phyloP scores from a whole-genome alignment of 2,888 invertebrate species.

The Eulithis testata region DNA sequence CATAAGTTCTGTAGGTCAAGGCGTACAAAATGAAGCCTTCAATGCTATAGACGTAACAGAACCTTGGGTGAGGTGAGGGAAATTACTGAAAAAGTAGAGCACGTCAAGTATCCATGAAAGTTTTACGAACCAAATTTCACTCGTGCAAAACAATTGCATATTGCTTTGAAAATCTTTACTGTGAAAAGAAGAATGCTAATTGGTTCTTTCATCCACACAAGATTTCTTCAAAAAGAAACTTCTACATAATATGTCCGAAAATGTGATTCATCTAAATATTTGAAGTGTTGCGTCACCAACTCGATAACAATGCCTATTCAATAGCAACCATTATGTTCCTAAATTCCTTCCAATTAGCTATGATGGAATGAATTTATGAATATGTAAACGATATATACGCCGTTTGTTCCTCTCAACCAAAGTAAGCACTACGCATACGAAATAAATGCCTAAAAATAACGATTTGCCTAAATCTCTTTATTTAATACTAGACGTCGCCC shows the following conservation, averaged over 20 bases:
- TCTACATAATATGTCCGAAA: neutral
- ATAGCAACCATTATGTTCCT: neutral
- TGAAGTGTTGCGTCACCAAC: neutral
- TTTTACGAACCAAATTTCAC: neutral
- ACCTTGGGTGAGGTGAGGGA: conserved; percentile 11
- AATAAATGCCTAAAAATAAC: too few relatives aligned
- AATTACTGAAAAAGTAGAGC: conserved; percentile 2
- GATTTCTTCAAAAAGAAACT: too few relatives aligned
- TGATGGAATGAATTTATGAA: neutral
- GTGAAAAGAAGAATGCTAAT: too few relatives aligned
- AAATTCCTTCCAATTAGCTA: neutral
- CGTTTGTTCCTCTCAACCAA: too few relatives aligned
- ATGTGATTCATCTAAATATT: neutral
- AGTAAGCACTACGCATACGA: too few relatives aligned
- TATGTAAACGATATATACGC: too few relatives aligned
- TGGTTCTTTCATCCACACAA: too few relatives aligned
- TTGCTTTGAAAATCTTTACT: too few relatives aligned
- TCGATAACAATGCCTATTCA: neutral
- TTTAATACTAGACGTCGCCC: too few relatives aligned
- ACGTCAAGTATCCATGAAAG: neutral
- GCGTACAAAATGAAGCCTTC: conserved; percentile 18
- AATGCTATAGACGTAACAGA: conserved; percentile 5
- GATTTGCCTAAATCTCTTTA: too few relatives aligned
- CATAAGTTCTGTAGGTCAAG: conserved; percentile 16
- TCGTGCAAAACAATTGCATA: neutral